These are phyloP conservation scores for Amphiprion clarkii DNA, from an alignment of 2,797 vertebrate species.

Conservation along the genomic window DNA sequence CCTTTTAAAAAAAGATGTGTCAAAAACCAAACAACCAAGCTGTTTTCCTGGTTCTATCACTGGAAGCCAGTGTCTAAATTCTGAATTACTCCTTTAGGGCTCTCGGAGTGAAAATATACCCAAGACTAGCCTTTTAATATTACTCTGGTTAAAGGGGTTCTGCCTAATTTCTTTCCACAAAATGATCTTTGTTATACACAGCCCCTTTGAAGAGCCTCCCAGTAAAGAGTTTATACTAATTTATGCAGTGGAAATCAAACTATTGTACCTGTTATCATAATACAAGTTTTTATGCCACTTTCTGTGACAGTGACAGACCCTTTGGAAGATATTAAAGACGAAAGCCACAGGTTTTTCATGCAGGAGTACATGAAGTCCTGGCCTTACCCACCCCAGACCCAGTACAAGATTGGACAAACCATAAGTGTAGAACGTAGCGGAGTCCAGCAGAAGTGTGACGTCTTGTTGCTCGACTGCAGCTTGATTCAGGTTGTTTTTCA, in stretches of 20 bases:
- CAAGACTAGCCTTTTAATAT: neutral
- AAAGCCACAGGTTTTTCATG: constrained; percentile 85
- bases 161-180: too few species aligned
- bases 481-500: constrained; percentile 72
- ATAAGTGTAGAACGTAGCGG: constrained; percentile 88
- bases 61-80: too few species aligned
- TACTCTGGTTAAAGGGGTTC: too few species aligned
- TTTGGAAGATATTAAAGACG: constrained; percentile 90
- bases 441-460: constrained; percentile 85
- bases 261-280: neutral
- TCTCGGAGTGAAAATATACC: neutral
- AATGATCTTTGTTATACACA: too few species aligned
- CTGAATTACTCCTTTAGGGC: too few species aligned
- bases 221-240: neutral
- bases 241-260: neutral
- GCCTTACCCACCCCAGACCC: constrained; percentile 88
- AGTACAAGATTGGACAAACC: constrained; percentile 86
- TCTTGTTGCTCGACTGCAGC: constrained; percentile 88
- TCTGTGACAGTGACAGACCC: constrained; percentile 84
- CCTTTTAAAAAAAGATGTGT: too few species aligned
- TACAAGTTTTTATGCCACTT: neutral
- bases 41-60: neutral
- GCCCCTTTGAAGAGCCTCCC: neutral
- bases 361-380: constrained; percentile 87
- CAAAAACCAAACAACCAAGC: too few species aligned